Evolutionary conservation across 2,113 vertebrate genomes (phyloP).

Genomic region (Rhadina sibilatrix): DNA sequence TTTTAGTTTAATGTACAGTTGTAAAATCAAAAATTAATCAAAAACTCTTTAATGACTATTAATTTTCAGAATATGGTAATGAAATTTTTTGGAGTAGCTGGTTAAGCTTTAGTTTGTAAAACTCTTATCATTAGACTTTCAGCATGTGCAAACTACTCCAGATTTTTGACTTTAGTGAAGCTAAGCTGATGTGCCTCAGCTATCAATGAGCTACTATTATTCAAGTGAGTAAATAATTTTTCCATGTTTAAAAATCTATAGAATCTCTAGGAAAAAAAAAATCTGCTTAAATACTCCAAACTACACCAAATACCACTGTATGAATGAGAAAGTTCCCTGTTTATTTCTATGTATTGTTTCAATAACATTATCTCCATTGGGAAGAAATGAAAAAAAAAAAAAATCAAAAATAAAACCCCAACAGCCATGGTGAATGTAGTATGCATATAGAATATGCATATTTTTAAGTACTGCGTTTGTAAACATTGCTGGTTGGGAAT

Average conservation of each 20-base stretch:
- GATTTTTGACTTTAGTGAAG: not conserved
- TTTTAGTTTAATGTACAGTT: not conserved
- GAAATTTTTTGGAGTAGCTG: not conserved
- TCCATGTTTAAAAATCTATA: not conserved
- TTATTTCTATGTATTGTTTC: not conserved
- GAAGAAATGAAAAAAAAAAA: not conserved
- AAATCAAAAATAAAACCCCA: not conserved
- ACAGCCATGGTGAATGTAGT: not conserved
- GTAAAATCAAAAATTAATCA: not conserved
- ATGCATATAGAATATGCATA: not conserved
- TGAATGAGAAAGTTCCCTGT: not conserved
- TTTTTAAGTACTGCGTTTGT: constrained; percentile 61
- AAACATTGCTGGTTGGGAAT: constrained; percentile 60
- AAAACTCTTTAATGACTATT: not conserved
- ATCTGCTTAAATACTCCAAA: not conserved
- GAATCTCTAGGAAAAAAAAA: not conserved
- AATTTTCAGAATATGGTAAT: not conserved
- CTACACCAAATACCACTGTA: not conserved
- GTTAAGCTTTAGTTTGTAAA: not conserved
- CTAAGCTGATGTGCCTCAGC: not conserved
- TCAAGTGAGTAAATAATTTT: not conserved
- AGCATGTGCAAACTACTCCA: not conserved
- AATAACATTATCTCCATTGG: not conserved
- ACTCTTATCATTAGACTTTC: not conserved
- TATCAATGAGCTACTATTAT: not conserved